Base-by-base conservation (phyloP, 2,113 vertebrate species). In the Pagrus major region DNA sequence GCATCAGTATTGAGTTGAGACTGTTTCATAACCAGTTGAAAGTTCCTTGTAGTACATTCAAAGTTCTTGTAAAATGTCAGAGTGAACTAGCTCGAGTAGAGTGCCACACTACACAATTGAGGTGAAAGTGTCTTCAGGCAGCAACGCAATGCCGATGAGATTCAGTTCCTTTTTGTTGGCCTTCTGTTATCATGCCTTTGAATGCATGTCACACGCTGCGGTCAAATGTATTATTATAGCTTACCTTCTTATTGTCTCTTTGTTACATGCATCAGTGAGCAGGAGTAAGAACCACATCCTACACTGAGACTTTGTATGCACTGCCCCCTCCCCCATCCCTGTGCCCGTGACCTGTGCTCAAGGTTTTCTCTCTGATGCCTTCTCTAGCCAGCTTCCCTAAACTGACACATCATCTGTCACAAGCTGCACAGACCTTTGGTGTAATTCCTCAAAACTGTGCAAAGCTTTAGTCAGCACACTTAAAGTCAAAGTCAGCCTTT, bases 201-300 rank as follows among this genome's bases (percentile, higher is more conserved):
- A 69, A 65, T 72, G 47, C 52, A 33, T 10, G 9, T 25, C 18
- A 47, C 31, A 18, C 52, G 25, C 51, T 18, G 7, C 21, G 42
- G 14, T 18, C 64, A 66, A 18, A 71, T 39, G 47, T 71, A 1
- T 46, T 71, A 11, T 71, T 67, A 25, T 15, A 55, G 39, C 25
- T 27, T 16, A 49, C 29, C 39, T 46, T 39, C 35, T 71, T 27
- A 23, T 44, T 51, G 35, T 70, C 39, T 74, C 3, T 61, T 29
- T 29, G 2, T 47, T 65, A 12, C 16, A 47, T 27, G 69, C 37
- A 77, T 63, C 35, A 76, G 58, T 42, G 74, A 80, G 75, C 42
- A 37, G n/a, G 18, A 73, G 59, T 65, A 14, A 33, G 60, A 80
- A 81, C 42, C 63, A 54, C 78, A 76, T 83, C 76, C 47, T 76